Evolutionary conservation across 2,113 vertebrate genomes (phyloP).

Genomic region (Clinocottus analis): DNA sequence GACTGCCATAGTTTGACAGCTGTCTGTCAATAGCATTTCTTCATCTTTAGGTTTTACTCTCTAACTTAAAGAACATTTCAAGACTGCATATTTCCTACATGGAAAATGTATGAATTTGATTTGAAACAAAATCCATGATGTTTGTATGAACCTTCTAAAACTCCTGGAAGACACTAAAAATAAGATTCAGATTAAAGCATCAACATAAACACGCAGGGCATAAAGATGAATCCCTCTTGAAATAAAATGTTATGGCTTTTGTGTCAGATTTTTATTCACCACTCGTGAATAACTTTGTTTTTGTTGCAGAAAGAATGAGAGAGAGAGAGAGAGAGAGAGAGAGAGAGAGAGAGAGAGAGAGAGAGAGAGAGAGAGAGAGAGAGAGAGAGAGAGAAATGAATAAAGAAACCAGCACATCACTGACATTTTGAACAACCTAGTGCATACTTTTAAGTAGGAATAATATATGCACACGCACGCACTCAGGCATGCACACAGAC

Average conservation of each 20-base stretch:
- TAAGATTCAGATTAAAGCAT: constrained; percentile 17
- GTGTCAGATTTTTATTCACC: not conserved
- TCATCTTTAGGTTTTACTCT: not conserved
- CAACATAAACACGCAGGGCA: not conserved
- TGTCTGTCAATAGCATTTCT: constrained; percentile 4
- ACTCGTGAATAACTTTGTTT: constrained; percentile 12
- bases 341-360: constrained; percentile 1
- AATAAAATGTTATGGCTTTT: constrained; percentile 8
- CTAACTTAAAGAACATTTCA: constrained; percentile 4
- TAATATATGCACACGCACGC: constrained; percentile 60
- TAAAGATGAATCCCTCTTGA: not conserved
- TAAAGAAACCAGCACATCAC: constrained; percentile 51
- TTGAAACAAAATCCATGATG: constrained; percentile 33
- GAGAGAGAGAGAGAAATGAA: constrained; percentile 12
- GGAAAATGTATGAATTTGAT: no score
- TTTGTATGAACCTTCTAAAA: constrained; percentile 15
- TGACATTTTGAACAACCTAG: constrained; percentile 47
- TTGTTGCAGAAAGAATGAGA: constrained; percentile 17
- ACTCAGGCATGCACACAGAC: no score
- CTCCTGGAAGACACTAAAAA: constrained; percentile 23
- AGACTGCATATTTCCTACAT: constrained; percentile 29
- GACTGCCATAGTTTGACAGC: not conserved
- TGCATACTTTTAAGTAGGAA: constrained; percentile 46
- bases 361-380: not conserved
- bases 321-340: not conserved